Percentiles rank a stretch among this genome's conserved stretches.
Conservation (phyloP, 2,888 invertebrate species). For the Ptilodon capucinus region DNA sequence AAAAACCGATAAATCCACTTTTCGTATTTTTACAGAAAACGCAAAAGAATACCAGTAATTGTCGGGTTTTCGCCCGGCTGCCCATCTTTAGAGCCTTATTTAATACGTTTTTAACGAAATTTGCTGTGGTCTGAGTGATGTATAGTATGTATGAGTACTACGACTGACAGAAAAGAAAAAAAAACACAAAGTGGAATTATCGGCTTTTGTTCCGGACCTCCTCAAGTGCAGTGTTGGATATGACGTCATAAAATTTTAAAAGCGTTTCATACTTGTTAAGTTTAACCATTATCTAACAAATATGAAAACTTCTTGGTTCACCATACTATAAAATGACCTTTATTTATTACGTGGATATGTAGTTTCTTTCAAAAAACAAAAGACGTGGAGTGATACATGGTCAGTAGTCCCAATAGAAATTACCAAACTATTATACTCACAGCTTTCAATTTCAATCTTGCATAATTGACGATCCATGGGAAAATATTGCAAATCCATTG, state of each 20-base stretch:
- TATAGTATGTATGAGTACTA: no score
- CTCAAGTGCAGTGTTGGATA: constrained; percentile 26
- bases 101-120: no score
- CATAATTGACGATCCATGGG: constrained; percentile 98
- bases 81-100: no score
- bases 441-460: constrained; percentile 98
- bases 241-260: constrained; percentile 30
- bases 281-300: constrained; percentile 42
- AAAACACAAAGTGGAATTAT: no score
- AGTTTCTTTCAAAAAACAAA: constrained; percentile 31
- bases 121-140: no score
- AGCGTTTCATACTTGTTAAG: constrained; percentile 39
- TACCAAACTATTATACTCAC: constrained; percentile 85
- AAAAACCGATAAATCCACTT: no score
- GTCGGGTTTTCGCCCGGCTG: no score
- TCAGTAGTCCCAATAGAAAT: constrained; percentile 15
- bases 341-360: constrained; percentile 16
- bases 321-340: constrained; percentile 28
- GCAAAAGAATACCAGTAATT: no score
- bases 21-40: no score
- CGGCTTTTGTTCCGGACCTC: no score
- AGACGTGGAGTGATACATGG: constrained; percentile 18
- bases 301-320: constrained; percentile 46
- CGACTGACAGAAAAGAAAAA: no score
- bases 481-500: constrained; percentile 97